phyloP scores from a whole-genome alignment of 2,113 vertebrate species.

The Xenus cinereus region DNA sequence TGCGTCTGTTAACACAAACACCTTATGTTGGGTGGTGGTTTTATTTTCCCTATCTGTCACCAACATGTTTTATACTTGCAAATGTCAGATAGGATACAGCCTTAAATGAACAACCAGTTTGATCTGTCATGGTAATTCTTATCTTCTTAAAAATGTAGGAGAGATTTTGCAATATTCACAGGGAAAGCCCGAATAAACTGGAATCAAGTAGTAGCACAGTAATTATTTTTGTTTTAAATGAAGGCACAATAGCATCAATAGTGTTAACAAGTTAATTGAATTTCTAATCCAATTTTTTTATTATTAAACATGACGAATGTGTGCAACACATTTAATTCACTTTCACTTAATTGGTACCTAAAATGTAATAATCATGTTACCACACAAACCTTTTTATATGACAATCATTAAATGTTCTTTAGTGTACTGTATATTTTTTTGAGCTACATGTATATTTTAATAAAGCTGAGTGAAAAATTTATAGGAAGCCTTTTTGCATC shows the following conservation, averaged over 20 bases:
- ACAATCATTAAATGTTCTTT: not conserved
- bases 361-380: not conserved
- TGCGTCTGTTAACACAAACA: not conserved
- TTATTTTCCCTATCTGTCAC: not conserved
- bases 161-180: not conserved
- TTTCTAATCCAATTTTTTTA: not conserved
- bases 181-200: not conserved
- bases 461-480: conserved; percentile 47
- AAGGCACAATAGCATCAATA: not conserved
- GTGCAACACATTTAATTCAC: not conserved
- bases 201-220: not conserved
- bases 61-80: not conserved
- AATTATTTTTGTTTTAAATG: not conserved
- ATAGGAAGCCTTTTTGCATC: conserved; percentile 46
- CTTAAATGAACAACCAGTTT: not conserved
- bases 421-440: conserved; percentile 15
- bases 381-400: not conserved
- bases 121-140: not conserved
- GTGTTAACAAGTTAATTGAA: not conserved
- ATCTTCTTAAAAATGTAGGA: not conserved
- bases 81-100: not conserved
- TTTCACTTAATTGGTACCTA: not conserved
- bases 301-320: not conserved
- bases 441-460: conserved; percentile 59
- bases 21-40: not conserved